Evolutionary conservation across 2,113 vertebrate genomes (phyloP).

Genomic region (Myodes glareolus): DNA sequence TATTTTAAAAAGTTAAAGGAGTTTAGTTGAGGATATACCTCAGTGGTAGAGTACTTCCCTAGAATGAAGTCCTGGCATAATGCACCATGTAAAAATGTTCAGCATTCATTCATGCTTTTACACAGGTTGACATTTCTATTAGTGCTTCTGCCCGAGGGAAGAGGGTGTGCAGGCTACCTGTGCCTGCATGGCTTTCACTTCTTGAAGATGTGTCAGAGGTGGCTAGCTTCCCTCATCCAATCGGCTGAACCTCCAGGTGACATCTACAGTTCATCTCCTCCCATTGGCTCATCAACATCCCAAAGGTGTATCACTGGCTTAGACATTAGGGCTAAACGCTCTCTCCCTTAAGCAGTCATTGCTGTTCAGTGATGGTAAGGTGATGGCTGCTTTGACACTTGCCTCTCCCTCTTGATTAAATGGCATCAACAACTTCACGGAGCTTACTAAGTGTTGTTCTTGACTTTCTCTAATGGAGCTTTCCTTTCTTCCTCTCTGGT

Average conservation of each 20-base stretch:
- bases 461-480: neutral
- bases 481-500: constrained; percentile 19
- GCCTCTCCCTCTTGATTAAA: neutral
- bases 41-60: neutral
- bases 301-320: neutral
- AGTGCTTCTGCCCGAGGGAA: neutral
- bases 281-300: neutral
- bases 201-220: neutral
- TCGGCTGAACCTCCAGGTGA: neutral
- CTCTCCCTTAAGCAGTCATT: neutral
- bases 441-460: neutral
- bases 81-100: neutral
- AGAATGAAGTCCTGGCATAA: neutral
- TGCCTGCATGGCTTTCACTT: neutral
- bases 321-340: neutral
- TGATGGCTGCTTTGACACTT: neutral
- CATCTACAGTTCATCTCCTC: neutral
- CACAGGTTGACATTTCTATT: constrained; percentile 10
- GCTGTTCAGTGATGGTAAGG: neutral
- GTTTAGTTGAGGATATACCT: neutral
- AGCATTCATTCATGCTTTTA: neutral
- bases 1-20: neutral
- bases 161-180: neutral
- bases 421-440: neutral
- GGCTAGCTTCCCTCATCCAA: neutral